Evolutionary conservation across 2,888 invertebrate species (phyloP).

Genomic region (Axea sp.): DNA sequence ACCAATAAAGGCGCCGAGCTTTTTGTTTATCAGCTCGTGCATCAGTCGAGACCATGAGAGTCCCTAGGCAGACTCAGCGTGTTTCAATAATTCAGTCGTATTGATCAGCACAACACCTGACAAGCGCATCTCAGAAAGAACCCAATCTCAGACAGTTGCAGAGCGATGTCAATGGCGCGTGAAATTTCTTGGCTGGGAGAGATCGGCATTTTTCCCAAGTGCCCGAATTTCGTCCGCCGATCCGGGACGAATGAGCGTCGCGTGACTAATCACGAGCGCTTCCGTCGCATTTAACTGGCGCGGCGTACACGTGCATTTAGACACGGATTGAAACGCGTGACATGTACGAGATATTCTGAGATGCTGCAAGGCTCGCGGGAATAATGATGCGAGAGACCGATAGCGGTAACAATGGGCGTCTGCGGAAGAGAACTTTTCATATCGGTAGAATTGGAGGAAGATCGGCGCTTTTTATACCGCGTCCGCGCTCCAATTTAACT

Average conservation of each 20-base stretch:
- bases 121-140: too few species aligned
- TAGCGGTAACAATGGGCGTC: conserved; percentile 44
- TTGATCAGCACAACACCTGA: too few species aligned
- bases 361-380: conserved; percentile 22
- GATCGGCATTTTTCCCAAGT: background rate
- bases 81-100: too few species aligned
- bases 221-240: background rate
- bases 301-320: conserved; percentile 35
- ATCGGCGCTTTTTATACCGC: conserved; percentile 2
- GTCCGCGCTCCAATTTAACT: conserved; percentile 62
- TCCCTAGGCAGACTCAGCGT: background rate
- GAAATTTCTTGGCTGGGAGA: background rate
- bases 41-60: background rate
- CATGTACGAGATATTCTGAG: conserved; percentile 43
- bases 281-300: conserved; percentile 16
- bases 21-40: conserved; percentile 5
- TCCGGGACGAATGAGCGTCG: conserved; percentile 15
- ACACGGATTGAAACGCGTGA: conserved; percentile 30
- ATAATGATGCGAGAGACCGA: conserved; percentile 46
- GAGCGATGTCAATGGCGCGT: conserved; percentile 12
- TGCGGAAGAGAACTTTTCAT: conserved; percentile 40
- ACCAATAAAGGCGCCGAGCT: conserved; percentile 23
- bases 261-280: conserved; percentile 28
- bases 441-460: conserved; percentile 53
- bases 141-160: too few species aligned